Conservation (phyloP, 2,113 vertebrate species). For the Barnardius zonarius region DNA sequence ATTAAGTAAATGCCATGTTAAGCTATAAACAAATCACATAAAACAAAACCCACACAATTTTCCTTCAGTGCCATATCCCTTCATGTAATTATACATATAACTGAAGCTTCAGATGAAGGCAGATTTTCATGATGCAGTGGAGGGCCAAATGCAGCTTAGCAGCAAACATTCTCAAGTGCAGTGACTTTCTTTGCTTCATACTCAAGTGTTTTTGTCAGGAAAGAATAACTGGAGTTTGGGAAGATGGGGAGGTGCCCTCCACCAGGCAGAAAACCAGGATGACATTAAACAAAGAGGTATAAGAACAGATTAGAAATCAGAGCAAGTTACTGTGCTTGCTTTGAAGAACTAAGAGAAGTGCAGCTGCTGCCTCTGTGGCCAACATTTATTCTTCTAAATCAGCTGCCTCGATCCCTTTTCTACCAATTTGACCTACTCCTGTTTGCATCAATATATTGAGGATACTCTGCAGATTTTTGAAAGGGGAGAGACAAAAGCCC, state of each 20-base stretch:
- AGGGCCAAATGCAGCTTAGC: not conserved
- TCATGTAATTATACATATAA: not conserved
- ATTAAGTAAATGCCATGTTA: slow-evolving; percentile 47
- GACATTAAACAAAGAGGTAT: not conserved
- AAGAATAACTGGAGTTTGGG: not conserved
- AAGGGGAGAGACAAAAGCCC: not conserved
- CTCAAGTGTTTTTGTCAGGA: not conserved
- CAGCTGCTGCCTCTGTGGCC: not conserved
- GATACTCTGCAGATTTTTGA: not conserved
- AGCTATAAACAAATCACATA: slow-evolving; percentile 35
- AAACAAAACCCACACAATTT: slow-evolving; percentile 6
- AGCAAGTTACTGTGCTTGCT: not conserved
- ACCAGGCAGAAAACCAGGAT: not conserved
- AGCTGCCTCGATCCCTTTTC: not conserved
- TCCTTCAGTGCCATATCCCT: not conserved
- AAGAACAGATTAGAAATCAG: not conserved
- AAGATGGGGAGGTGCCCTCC: not conserved
- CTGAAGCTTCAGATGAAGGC: not conserved
- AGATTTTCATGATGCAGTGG: not conserved
- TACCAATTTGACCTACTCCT: not conserved
- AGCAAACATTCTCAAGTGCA: not conserved
- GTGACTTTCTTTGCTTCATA: not conserved
- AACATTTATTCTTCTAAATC: not conserved
- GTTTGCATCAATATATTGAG: not conserved
- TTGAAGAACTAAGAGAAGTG: not conserved